These are phyloP conservation scores for Apodemia hepburni DNA, from an alignment of 2,888 invertebrate species.

Conservation along the genomic window DNA sequence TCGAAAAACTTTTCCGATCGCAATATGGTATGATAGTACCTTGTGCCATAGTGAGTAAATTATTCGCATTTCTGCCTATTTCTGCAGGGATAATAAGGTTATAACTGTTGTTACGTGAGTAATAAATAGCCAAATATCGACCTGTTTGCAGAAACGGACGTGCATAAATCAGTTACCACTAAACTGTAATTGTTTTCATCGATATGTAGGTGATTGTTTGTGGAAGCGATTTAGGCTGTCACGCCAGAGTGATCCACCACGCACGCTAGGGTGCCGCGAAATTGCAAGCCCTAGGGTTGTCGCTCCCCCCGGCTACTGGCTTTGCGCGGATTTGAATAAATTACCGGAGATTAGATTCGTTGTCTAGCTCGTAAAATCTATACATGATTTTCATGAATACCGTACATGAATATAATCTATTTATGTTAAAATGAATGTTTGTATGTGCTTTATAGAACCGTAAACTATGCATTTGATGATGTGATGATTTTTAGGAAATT, in stretches of 20 bases:
- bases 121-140: too few species aligned
- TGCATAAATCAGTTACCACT: slow-evolving; percentile 2
- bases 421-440: too few species aligned
- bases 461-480: too few species aligned
- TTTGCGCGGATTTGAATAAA: slow-evolving; percentile 39
- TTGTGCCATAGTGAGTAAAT: too few species aligned
- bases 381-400: slow-evolving; percentile 8
- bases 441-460: too few species aligned
- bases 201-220: slow-evolving; percentile 16
- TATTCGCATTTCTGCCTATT: too few species aligned
- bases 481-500: too few species aligned
- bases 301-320: slow-evolving; percentile 30
- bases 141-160: neutral
- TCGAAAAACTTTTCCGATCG: too few species aligned
- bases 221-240: slow-evolving; percentile 18
- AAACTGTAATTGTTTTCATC: slow-evolving; percentile 19
- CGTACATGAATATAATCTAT: neutral
- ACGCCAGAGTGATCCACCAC: slow-evolving; percentile 35
- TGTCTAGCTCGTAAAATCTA: slow-evolving; percentile 19
- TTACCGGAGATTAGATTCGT: slow-evolving; percentile 36
- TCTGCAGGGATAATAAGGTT: too few species aligned
- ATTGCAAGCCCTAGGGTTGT: slow-evolving; percentile 37
- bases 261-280: slow-evolving; percentile 37
- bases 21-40: too few species aligned
- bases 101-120: too few species aligned